Conservation (phyloP, 1,140 invertebrate genomes). For the Brachionus plicatilis region DNA sequence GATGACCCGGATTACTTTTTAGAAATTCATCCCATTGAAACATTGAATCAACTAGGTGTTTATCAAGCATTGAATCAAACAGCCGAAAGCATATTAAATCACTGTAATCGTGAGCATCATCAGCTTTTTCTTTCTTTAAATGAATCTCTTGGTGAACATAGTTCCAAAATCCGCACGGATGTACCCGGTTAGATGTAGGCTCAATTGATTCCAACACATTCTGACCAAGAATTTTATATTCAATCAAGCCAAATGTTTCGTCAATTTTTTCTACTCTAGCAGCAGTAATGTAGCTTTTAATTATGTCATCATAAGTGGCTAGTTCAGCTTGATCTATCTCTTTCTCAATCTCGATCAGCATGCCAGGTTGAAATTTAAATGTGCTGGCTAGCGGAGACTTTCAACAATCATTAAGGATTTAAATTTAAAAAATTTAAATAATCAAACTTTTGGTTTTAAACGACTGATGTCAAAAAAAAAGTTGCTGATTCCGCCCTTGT, state of each 20-base stretch:
- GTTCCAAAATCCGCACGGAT: slow-evolving; percentile 37
- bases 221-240: neutral
- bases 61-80: neutral
- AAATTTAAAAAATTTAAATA: neutral
- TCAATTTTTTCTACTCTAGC: neutral
- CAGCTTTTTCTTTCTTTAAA: neutral
- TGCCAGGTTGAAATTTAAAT: neutral
- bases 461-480: neutral
- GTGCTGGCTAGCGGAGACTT: neutral
- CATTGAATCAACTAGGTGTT: neutral
- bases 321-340: neutral
- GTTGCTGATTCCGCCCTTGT: neutral
- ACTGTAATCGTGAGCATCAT: neutral
- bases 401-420: neutral
- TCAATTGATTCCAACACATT: neutral
- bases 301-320: neutral
- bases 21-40: neutral
- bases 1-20: neutral
- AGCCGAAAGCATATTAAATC: neutral
- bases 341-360: neutral
- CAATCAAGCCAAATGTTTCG: neutral
- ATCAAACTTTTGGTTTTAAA: neutral
- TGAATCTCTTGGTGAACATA: slow-evolving; percentile 21
- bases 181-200: neutral
- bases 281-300: neutral